phyloP scores from a whole-genome alignment of 2,888 invertebrate genomes.

The Dorcus hopei region DNA sequence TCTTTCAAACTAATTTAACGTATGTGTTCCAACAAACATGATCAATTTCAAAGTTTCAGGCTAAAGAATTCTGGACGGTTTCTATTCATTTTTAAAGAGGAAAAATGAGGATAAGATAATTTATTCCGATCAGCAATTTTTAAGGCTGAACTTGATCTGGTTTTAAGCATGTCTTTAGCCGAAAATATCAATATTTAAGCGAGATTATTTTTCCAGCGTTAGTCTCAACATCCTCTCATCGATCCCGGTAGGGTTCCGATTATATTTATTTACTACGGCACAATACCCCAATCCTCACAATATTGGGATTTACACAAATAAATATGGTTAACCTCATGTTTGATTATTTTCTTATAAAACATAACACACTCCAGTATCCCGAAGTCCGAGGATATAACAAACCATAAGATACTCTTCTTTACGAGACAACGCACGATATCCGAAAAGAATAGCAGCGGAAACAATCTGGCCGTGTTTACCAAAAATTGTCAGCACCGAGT shows the following conservation, averaged over 20 bases:
- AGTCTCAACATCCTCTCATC: slow-evolving; percentile 27
- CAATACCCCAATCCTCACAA: slow-evolving; percentile 30
- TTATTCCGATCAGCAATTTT: neutral
- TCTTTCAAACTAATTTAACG: too few species aligned
- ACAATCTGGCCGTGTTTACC: slow-evolving; percentile 18
- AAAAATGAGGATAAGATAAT: neutral
- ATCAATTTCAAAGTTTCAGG: too few species aligned
- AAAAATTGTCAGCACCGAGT: slow-evolving; percentile 12
- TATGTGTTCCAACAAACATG: too few species aligned
- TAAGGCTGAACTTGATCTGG: slow-evolving; percentile 12
- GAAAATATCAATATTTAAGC: slow-evolving; percentile 27
- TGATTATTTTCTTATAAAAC: slow-evolving; percentile 27
- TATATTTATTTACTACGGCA: slow-evolving; percentile 27
- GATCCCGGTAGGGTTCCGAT: slow-evolving; percentile 20
- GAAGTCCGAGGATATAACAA: slow-evolving; percentile 15
- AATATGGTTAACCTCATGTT: slow-evolving; percentile 24
- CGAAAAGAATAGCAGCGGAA: slow-evolving; percentile 22
- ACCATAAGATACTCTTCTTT: slow-evolving; percentile 24
- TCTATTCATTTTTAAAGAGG: too few species aligned
- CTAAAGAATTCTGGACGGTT: too few species aligned
- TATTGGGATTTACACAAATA: slow-evolving; percentile 27
- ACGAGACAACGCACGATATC: slow-evolving; percentile 21
- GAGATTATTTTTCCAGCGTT: slow-evolving; percentile 28
- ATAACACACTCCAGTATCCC: slow-evolving; percentile 11
- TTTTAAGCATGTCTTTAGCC: slow-evolving; percentile 23